A percentile compares a stretch with the other conserved stretches of the same genome.
These are phyloP conservation scores for Venustoraphidia nigricollis DNA, from an alignment of 2,888 invertebrate genomes.

Conservation along the genomic window DNA sequence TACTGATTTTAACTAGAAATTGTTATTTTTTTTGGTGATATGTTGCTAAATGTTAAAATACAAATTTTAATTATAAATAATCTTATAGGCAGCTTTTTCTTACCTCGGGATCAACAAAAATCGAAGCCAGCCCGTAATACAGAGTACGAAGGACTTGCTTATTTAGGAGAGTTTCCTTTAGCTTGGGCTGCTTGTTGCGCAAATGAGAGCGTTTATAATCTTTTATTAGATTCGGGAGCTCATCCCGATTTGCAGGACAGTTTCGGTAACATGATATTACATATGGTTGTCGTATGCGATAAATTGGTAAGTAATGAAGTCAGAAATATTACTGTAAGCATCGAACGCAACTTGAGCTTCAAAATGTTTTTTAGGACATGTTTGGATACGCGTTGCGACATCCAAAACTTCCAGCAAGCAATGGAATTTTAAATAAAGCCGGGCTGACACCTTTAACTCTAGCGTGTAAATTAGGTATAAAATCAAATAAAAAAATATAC, in stretches of 20 bases:
- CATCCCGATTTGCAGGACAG: conserved; percentile 93
- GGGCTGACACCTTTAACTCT: conserved; percentile 91
- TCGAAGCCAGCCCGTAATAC: conserved; percentile 63
- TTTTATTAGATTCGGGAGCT: conserved; percentile 79
- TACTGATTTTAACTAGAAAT: background rate
- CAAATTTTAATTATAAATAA: background rate
- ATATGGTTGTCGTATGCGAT: conserved; percentile 97
- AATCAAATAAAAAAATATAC: background rate
- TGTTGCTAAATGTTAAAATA: background rate
- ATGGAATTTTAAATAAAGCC: conserved; percentile 74
- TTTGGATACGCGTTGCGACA: conserved; percentile 94
- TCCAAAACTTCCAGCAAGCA: conserved; percentile 83
- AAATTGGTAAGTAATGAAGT: conserved; percentile 55
- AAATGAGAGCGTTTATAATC: conserved; percentile 93
- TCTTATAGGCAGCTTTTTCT: conserved; percentile 66
- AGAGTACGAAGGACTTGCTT: conserved; percentile 92
- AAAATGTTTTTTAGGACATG: conserved; percentile 63
- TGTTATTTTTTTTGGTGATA: background rate
- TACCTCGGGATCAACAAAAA: conserved; percentile 86
- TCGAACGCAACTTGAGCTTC: background rate
- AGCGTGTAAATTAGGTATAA: conserved; percentile 72
- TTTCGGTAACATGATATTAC: conserved; percentile 97
- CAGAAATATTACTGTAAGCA: background rate
- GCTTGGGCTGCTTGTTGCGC: conserved; percentile 97
- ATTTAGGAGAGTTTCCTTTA: conserved; percentile 92